Percentiles rank a stretch among this genome's conserved stretches.
Evolutionary conservation across 2,113 vertebrate genomes (phyloP).

Genomic region (Otolemur garnettii): DNA sequence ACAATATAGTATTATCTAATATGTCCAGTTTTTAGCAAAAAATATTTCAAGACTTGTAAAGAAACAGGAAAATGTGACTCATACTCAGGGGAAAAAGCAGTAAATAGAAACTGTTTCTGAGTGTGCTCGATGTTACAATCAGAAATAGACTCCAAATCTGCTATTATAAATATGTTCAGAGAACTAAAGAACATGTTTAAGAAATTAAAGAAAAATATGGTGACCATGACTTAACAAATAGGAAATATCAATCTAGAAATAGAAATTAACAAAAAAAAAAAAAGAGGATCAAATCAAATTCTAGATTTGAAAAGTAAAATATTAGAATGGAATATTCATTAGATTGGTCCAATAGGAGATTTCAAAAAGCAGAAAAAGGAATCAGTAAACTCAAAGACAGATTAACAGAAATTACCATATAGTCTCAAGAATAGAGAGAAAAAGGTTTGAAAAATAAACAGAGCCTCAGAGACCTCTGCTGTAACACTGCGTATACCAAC

Average conservation of each 20-base stretch:
- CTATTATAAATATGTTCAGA: slow-evolving; percentile 12
- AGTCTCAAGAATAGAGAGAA: background rate
- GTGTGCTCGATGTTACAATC: background rate
- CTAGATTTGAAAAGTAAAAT: slow-evolving; percentile 15
- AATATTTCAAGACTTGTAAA: background rate
- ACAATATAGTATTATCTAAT: background rate
- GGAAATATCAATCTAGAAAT: background rate
- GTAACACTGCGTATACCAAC: background rate
- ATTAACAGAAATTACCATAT: background rate
- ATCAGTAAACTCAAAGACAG: background rate
- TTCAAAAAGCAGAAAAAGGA: background rate
- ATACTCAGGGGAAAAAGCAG: background rate
- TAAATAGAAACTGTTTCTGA: background rate
- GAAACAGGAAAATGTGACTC: background rate
- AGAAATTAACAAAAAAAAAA: background rate
- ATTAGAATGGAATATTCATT: slow-evolving; percentile 23
- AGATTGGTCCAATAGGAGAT: background rate
- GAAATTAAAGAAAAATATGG: slow-evolving; percentile 20
- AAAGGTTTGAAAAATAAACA: background rate
- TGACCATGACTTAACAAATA: background rate
- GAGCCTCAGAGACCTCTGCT: background rate
- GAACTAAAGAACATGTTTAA: background rate
- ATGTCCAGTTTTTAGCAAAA: slow-evolving; percentile 55
- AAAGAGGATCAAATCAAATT: slow-evolving; percentile 19
- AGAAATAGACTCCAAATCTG: slow-evolving; percentile 22